These are phyloP conservation scores for Uloborus plumipes DNA, from an alignment of 2,888 invertebrate species.

Conservation along the genomic window DNA sequence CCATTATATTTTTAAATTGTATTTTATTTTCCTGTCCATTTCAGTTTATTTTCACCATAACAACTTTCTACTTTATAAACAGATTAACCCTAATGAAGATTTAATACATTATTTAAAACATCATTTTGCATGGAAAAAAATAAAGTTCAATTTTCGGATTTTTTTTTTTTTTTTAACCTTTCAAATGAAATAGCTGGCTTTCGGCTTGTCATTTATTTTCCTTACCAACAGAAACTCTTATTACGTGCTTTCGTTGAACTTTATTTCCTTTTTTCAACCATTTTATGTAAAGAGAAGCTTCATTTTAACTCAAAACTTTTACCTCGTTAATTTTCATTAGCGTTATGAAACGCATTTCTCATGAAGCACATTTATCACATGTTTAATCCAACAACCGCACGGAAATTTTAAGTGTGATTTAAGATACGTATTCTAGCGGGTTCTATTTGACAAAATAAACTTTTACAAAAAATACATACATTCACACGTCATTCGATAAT, in stretches of 20 bases:
- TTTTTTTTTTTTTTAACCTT: conserved; percentile 20
- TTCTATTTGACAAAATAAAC: too few species aligned
- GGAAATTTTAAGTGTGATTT: conserved; percentile 45
- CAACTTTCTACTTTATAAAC: too few species aligned
- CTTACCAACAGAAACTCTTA: conserved; percentile 25
- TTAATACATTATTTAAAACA: too few species aligned
- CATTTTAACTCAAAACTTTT: conserved; percentile 19
- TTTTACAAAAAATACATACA: too few species aligned
- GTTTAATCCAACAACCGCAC: conserved; percentile 6
- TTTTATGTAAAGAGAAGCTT: background rate
- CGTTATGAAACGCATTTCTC: conserved; percentile 35
- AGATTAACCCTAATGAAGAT: too few species aligned
- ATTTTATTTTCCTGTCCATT: too few species aligned
- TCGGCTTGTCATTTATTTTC: conserved; percentile 40
- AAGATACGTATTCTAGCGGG: background rate
- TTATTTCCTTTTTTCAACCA: background rate
- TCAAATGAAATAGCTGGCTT: conserved; percentile 39
- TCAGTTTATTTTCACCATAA: too few species aligned
- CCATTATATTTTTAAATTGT: too few species aligned
- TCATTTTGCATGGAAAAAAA: too few species aligned
- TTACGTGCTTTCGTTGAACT: conserved; percentile 11
- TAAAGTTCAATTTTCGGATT: too few species aligned
- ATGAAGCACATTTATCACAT: conserved; percentile 25
- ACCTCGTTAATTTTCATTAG: conserved; percentile 56
- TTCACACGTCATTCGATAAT: too few species aligned